Evolutionary conservation across 1,140 invertebrate species (phyloP), one percentile per base, ranked within the genome.

Genomic region (Campoletis sonorensis): DNA sequence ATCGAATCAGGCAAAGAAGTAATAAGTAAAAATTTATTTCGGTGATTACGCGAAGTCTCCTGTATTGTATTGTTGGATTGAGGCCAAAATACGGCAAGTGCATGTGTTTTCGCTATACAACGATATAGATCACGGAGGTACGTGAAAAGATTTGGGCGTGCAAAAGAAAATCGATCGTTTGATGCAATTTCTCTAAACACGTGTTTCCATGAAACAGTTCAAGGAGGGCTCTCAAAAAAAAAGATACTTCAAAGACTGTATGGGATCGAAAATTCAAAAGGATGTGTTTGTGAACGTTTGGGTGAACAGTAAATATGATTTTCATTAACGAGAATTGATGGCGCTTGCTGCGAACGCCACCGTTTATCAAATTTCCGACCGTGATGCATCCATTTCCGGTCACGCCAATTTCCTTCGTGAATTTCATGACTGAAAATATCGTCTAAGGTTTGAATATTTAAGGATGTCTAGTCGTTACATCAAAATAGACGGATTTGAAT

Each of bases 31-130:
- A 15, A 54, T 54, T 4, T 18, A 1, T n/a, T 54, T 54, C 51
- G 4, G 51, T n/a, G 51, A 54, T 54, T 54, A 54, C 51, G 51
- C n/a, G 51, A 54, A 54, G n/a, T n/a, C 3, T 54, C n/a, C n/a
- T 11, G 51, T 54, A 18, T n/a, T 54, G n/a, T 21, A 4, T n/a
- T n/a, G 51, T 54, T 54, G 51, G 51, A 54, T 54, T 7, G 51
- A n/a, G 51, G 51, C 51, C 51, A 54, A n/a, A 54, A 54, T 54
- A 54, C 51, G 16, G 51, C 51, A 54, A 54, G 51, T 54, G n/a
- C n/a, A n/a, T n/a, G 4, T 54, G 16, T 54, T 54, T 21, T 4
- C 51, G 51, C 2, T 54, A 54, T 54, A n/a, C n/a, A 54, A 4
- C n/a, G 18, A 54, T 54, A 54, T 54, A 54, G 51, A 54, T 18